Conservation (phyloP, 2,888 invertebrate genomes). For the Dugesia japonica region DNA sequence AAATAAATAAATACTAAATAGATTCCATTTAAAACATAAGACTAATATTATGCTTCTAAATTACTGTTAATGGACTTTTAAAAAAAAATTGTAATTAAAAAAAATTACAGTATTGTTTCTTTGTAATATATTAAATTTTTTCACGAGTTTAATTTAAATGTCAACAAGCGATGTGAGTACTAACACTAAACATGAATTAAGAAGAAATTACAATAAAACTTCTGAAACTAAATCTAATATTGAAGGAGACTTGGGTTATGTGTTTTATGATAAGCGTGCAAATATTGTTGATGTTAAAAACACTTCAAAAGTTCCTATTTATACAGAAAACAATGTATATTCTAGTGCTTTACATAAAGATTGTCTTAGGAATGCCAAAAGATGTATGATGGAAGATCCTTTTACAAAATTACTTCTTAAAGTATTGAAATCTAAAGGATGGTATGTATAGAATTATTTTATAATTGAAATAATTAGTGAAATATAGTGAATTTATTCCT, state of each 20-base stretch:
- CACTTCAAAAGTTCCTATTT: background rate
- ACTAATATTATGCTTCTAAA: no score
- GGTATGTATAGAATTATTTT: no score
- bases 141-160: no score
- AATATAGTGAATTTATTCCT: background rate
- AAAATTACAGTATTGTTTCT: no score
- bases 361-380: background rate
- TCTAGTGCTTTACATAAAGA: background rate
- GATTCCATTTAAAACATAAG: no score
- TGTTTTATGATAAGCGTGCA: background rate
- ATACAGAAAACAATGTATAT: background rate
- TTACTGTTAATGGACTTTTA: no score
- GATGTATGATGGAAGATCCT: background rate
- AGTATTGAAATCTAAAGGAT: constrained; percentile 8
- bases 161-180: no score
- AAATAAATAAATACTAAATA: no score
- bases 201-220: no score
- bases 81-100: no score
- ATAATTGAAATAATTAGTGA: background rate
- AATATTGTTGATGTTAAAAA: background rate
- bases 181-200: no score
- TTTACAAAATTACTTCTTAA: background rate
- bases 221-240: background rate
- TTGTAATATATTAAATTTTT: no score
- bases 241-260: background rate